Percentiles rank a stretch among this genome's conserved stretches.
These are phyloP conservation scores for Brachyhypopomus gauderio DNA, from an alignment of 2,113 vertebrate species.

Conservation along the genomic window DNA sequence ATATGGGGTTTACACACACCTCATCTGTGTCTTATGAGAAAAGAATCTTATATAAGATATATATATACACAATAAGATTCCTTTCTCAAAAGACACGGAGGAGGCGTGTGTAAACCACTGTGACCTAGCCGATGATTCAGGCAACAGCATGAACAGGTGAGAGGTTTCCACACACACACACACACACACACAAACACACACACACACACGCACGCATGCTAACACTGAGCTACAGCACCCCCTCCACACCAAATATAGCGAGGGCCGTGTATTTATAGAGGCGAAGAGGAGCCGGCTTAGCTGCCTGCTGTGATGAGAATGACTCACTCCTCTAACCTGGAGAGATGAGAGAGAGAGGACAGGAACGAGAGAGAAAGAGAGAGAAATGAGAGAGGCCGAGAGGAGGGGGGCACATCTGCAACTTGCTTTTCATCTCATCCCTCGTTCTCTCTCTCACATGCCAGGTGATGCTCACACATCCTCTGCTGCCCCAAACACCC, in stretches of 20 bases:
- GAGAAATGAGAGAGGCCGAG: conserved; percentile 21
- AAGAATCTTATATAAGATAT: too few species aligned
- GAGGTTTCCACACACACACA: not conserved
- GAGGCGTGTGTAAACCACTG: conserved; percentile 31
- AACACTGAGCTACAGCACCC: conserved; percentile 48
- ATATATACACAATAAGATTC: not conserved
- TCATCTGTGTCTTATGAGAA: too few species aligned
- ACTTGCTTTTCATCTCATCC: conserved; percentile 40
- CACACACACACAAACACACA: not conserved
- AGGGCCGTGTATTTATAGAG: conserved; percentile 57
- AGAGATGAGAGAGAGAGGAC: conserved; percentile 45
- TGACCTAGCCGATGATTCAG: conserved; percentile 53
- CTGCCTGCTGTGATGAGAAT: conserved; percentile 45
- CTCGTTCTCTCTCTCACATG: not conserved
- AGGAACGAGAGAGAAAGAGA: not conserved
- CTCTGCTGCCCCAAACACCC: too few species aligned
- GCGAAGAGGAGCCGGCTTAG: conserved; percentile 41
- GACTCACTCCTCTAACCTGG: conserved; percentile 56
- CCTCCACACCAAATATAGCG: conserved; percentile 49
- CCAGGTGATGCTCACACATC: not conserved
- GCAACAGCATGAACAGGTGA: conserved; percentile 23
- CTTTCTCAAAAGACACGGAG: conserved; percentile 26
- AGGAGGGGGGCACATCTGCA: conserved; percentile 41
- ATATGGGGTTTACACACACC: too few species aligned
- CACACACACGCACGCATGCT: conserved; percentile 11